Base-by-base conservation (phyloP, 2,113 vertebrate genomes). In the Progne subis region DNA sequence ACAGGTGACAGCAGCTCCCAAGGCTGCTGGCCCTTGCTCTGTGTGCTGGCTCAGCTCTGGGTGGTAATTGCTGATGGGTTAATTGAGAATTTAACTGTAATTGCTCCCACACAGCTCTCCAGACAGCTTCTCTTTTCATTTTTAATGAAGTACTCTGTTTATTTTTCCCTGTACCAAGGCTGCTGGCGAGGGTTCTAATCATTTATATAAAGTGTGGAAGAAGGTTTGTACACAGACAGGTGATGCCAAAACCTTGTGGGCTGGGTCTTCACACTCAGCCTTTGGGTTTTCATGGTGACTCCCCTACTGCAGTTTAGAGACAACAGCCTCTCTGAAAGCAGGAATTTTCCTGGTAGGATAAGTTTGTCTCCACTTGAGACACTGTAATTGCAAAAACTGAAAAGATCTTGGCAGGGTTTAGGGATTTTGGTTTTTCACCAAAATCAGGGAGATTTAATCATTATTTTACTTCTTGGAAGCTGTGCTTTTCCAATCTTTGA, bases 141-240 rank as follows among this genome's bases (percentile, higher is more conserved):
- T 96, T 97, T 98, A 98, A 98, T 98, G 89, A 98, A 98, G 96
- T 93, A 43, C 61, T 98, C 81, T 96, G 95, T 97, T 95, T 97
- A 93, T 98, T 92, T 98, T 97, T 93, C 98, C 97, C 97, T 97
- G 96, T 97, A 97, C 98, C 93, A 99, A 99, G 98, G 98, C 97
- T 97, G 86, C 98, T 97, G 98, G 98, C 69, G 98, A 98, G 70
- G 98, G 96, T 82, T 96, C 97, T 97, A 98, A 96, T 95, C 98
- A 98, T 96, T 98, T 99, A 96, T 98, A 98, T 98, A 99, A 99
- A 99, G 99, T 99, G 77, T 99, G 99, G 99, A 99, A 99, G 98
- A 99, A 99, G 99, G 99, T 99, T 98, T 98, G 99, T 99, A 98
- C 97, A 92, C 78, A 71, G 84, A 97, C 78, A 94, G 90, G 92